These are phyloP conservation scores for Rhamnusium bicolor DNA, from an alignment of 2,888 invertebrate species.

Conservation along the genomic window DNA sequence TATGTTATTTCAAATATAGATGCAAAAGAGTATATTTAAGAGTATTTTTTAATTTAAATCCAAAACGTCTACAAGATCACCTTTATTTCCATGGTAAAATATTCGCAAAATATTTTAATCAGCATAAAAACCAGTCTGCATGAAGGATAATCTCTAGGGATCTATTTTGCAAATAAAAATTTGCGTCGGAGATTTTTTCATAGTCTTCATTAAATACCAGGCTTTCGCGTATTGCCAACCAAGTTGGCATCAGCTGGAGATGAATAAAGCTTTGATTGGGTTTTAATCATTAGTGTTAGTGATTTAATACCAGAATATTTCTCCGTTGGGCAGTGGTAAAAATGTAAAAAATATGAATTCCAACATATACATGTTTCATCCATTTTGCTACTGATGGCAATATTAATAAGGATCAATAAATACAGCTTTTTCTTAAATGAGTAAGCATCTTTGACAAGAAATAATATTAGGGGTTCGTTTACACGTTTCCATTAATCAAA, in stretches of 20 bases:
- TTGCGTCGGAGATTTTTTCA: conserved; percentile 38
- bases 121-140: conserved; percentile 46
- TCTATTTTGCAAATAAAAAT: conserved; percentile 49
- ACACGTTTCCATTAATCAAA: neutral
- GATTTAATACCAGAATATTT: too few species aligned
- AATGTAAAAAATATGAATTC: neutral
- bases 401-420: neutral
- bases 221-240: neutral
- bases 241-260: too few species aligned
- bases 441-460: neutral
- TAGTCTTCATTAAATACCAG: conserved; percentile 22
- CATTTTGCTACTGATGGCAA: too few species aligned
- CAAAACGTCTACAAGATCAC: conserved; percentile 48
- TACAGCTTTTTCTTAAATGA: neutral
- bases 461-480: neutral
- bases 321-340: too few species aligned
- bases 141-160: conserved; percentile 43
- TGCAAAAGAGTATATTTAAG: too few species aligned
- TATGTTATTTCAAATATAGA: too few species aligned
- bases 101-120: conserved; percentile 34
- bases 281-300: too few species aligned
- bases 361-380: neutral
- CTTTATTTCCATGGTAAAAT: conserved; percentile 34
- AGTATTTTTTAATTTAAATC: conserved; percentile 55
- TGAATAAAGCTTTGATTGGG: too few species aligned